Evolutionary conservation across 2,797 vertebrate species (phyloP).

Genomic region (Scomberomorus guttatus): DNA sequence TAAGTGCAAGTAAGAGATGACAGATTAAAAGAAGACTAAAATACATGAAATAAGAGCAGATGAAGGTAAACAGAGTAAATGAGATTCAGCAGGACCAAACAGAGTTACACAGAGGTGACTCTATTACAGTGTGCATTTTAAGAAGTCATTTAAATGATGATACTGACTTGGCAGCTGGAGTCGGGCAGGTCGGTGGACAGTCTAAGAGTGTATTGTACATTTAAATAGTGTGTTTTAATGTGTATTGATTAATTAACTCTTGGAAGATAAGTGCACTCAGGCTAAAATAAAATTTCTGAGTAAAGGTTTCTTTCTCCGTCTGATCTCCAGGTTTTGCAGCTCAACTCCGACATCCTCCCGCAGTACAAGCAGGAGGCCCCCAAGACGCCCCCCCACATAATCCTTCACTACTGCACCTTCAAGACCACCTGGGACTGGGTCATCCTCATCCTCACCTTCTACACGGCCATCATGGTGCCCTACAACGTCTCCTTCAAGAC

Average conservation of each 20-base stretch:
- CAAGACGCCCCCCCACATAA: constrained; percentile 97
- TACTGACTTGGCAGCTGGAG: constrained; percentile 7
- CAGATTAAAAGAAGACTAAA: not conserved
- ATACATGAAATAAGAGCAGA: not conserved
- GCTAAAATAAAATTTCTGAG: not conserved
- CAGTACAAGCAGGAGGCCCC: constrained; percentile 98
- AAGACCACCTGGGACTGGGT: constrained; percentile 99
- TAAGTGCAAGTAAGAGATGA: no score
- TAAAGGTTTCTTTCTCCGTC: not conserved
- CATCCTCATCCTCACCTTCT: constrained; percentile 98
- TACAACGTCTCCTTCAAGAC: constrained; percentile 98
- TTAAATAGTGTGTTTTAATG: not conserved
- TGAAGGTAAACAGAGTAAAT: not conserved
- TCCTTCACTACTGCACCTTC: constrained; percentile 98
- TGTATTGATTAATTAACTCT: not conserved
- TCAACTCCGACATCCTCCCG: constrained; percentile 97
- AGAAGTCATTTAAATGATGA: not conserved
- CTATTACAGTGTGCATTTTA: not conserved
- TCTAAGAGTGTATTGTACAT: not conserved
- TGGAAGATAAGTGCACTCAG: no score
- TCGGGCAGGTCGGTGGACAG: not conserved
- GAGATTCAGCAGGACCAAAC: not conserved
- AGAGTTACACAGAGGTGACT: not conserved
- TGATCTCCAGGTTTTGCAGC: constrained; percentile 90
- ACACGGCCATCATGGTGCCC: constrained; percentile 98